Percentiles rank a stretch among this genome's conserved stretches.
Evolutionary conservation across 2,888 invertebrate genomes (phyloP).

Genomic region (Eupeodes latifasciatus): DNA sequence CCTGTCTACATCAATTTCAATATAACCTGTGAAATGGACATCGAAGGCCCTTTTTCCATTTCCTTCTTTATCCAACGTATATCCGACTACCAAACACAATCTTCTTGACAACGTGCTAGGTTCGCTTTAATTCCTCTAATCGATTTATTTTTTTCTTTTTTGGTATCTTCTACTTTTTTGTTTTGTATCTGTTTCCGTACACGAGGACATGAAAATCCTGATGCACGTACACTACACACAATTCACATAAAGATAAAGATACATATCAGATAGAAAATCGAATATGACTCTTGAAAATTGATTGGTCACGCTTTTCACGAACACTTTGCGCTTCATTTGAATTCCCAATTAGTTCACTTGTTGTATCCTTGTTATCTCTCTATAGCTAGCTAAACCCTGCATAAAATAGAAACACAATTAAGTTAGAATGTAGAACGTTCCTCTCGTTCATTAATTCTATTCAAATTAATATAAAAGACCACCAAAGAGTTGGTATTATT

Average conservation of each 20-base stretch:
- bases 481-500: background rate
- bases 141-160: slow-evolving; percentile 37
- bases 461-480: slow-evolving; percentile 47
- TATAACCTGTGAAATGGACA: slow-evolving; percentile 24
- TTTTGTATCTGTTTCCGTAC: background rate
- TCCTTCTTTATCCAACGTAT: slow-evolving; percentile 13
- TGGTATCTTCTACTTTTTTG: background rate
- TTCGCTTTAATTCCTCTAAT: slow-evolving; percentile 67
- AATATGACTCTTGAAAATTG: slow-evolving; percentile 15
- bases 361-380: background rate
- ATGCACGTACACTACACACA: background rate
- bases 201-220: slow-evolving; percentile 20
- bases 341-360: slow-evolving; percentile 29
- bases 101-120: slow-evolving; percentile 35
- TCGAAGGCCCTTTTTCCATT: slow-evolving; percentile 12
- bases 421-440: slow-evolving; percentile 2
- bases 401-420: slow-evolving; percentile 31
- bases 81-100: slow-evolving; percentile 15
- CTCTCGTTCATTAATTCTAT: slow-evolving; percentile 33
- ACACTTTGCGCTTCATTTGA: slow-evolving; percentile 19
- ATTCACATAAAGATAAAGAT: no score
- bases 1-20: slow-evolving; percentile 6
- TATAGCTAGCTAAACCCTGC: background rate
- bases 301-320: slow-evolving; percentile 15
- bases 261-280: background rate